Evolutionary conservation across 2,797 vertebrate genomes (phyloP).

Genomic region (Coendou prehensilis): DNA sequence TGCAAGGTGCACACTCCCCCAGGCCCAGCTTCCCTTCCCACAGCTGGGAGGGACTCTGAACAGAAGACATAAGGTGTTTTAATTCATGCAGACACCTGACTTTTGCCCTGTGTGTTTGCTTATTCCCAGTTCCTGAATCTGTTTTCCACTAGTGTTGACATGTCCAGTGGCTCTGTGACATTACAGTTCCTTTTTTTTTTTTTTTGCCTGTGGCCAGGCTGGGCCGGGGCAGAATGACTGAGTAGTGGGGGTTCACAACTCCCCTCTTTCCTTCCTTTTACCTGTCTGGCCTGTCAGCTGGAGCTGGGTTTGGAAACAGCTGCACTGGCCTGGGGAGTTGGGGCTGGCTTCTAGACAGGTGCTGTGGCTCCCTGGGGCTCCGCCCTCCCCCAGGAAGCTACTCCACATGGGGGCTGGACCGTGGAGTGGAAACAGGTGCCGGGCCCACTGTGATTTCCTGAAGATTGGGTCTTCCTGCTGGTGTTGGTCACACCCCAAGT

Average conservation of each 20-base stretch:
- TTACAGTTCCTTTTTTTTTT: background rate
- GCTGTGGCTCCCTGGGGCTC: background rate
- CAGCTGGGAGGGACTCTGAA: background rate
- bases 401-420: background rate
- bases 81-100: background rate
- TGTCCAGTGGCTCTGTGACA: background rate
- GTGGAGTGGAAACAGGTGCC: background rate
- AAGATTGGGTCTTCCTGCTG: background rate
- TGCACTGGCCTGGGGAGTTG: background rate
- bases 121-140: slow-evolving; percentile 70
- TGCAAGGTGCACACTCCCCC: accelerated
- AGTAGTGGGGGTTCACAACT: background rate
- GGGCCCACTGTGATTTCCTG: background rate
- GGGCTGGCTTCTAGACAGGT: background rate
- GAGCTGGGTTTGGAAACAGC: background rate
- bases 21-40: background rate
- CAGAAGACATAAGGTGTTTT: background rate
- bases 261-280: background rate
- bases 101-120: slow-evolving; percentile 71
- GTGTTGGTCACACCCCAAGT: background rate
- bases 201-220: background rate
- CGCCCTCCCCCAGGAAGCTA: background rate
- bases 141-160: background rate
- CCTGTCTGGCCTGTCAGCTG: background rate
- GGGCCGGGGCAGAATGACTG: background rate